phyloP scores from a whole-genome alignment of 2,797 vertebrate species.

The Poeciliopsis paucimaculata region DNA sequence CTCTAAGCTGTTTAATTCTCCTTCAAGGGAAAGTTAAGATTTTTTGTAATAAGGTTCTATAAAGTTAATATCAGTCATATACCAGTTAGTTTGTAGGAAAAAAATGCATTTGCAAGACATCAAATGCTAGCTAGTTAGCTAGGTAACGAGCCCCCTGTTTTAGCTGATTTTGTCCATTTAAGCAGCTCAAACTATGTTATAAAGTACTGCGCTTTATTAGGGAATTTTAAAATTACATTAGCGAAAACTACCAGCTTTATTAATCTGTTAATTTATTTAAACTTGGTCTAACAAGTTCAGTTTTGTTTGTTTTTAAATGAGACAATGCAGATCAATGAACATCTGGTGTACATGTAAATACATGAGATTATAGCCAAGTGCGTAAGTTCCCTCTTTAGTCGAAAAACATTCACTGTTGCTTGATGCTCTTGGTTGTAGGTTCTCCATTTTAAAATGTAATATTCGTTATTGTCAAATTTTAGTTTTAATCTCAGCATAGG shows the following conservation, averaged over 20 bases:
- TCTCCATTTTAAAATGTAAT: neutral
- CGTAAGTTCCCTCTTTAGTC: too few species aligned
- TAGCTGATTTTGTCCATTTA: neutral
- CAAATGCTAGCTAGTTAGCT: neutral
- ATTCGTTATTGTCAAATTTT: neutral
- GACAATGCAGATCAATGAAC: neutral
- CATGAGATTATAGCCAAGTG: neutral
- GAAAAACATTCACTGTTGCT: neutral
- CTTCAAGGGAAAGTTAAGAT: constrained; percentile 1
- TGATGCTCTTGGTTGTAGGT: neutral
- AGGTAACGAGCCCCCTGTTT: neutral
- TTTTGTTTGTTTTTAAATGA: neutral
- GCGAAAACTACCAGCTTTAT: neutral
- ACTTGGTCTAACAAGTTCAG: neutral
- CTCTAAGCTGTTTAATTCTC: neutral
- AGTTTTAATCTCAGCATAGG: neutral
- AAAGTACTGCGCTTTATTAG: neutral
- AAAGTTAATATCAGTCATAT: neutral
- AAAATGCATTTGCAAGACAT: neutral
- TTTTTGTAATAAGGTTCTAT: neutral
- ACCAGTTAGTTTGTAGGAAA: neutral
- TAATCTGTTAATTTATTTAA: neutral
- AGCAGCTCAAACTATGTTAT: neutral
- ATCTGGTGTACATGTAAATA: too few species aligned
- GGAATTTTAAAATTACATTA: neutral